Evolutionary conservation across 1,140 invertebrate species (phyloP), one percentile per base, ranked within the genome.

Genomic region (Drosophila azteca): DNA sequence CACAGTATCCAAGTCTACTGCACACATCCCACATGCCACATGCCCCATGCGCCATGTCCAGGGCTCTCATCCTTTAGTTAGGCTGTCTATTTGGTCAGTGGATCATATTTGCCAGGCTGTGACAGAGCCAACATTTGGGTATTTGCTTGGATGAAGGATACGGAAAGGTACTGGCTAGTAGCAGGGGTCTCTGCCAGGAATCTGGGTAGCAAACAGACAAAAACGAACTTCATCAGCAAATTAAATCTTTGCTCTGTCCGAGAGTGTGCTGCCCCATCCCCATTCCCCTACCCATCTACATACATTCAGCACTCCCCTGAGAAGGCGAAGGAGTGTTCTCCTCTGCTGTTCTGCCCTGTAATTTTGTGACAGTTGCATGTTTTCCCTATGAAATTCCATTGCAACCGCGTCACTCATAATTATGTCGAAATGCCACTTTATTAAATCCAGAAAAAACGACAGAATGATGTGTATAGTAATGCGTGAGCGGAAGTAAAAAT

Each of bases 191-290:
- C 11, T 39, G 35, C 64, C 31, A 31, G 44, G 51, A 7, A 48
- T 17, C 24, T 24, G 50, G 43, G 24, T 50, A 55, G 49, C 64
- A 68, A 58, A 69, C 45, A 55, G 69, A 66, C 52, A 54, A 62
- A 72, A 45, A 50, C 60, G 49, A 75, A 68, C 69, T 74, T 45
- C 63, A 72, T 73, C 55, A 73, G 65, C 59, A 85, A 85, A 85
- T 85, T 82, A 69, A 75, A 75, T 78, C 63, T 72, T 71, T 52
- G 62, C 68, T 66, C 66, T 61, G 48, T 26, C 43, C 22, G 44
- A 15, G 3, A 39, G 52, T 24, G 5, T 58, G 39, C 52, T 20
- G 8, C 15, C 35, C 35, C 35, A 13, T 13, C 35, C 2, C 55
- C 17, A 15, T 20, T 1, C 17, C 17, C 17, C 1, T 20, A 0